Base-by-base conservation (phyloP, 2,113 vertebrate species). In the Pomatorhinus ruficollis region DNA sequence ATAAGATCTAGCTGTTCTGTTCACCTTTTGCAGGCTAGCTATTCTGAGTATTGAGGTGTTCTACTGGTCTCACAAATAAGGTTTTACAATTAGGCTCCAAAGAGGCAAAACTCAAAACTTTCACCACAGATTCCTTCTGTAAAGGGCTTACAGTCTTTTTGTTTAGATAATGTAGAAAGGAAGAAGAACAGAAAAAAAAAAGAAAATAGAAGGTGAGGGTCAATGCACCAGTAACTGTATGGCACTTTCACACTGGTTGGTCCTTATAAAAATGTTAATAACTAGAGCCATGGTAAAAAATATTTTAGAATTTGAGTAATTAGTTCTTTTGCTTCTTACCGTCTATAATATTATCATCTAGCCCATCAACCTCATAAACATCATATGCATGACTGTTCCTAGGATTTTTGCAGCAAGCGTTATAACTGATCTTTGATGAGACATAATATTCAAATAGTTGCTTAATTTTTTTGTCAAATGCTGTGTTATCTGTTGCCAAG, bases 381-480 rank as follows among this genome's bases (percentile, higher is more conserved):
- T 80, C 14, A 50, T 47, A 35, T 83, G 42, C n/a, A 35, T 82
- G 90, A 71, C 77, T 89, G 9, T 83, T 79, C 50, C 60, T 83
- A 54, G 31, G 35, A 87, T 80, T 96, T 91, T 72, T 56, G 65
- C 40, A 56, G 81, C 42, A 91, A 91, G 77, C 44, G 52, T 72
- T 93, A 72, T 83, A 95, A 97, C 70, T 93, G 5, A 59, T 76
- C 79, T 89, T 91, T 93, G 93, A 94, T 90, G 86, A 93, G 66
- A 63, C 39, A 18, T 35, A 75, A 80, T 82, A 68, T 92, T 96
- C 82, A 94, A 90, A 92, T 77, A 49, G 80, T 72, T 90, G 66
- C 78, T 91, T 96, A 95, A 94, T 94, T 84, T 87, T 90, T 90
- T 92, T 68, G 89, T 89, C 50, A 93, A 88, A 94, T 89, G 14